Evolutionary conservation across 2,888 invertebrate species (phyloP).

Genomic region (Ophonus ardosiacus): DNA sequence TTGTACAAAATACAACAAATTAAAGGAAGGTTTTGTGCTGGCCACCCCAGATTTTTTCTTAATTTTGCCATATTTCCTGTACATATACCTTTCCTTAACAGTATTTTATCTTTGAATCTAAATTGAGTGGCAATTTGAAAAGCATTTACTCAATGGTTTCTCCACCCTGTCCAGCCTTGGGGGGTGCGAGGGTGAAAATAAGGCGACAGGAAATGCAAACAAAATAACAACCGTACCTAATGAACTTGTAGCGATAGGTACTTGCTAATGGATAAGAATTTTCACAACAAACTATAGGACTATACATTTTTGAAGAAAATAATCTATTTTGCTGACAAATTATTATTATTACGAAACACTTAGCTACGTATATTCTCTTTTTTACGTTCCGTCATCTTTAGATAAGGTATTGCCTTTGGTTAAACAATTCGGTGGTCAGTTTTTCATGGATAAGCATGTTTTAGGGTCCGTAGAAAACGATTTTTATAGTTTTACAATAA

Average conservation of each 20-base stretch:
- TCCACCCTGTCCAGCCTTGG: not conserved
- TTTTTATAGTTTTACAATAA: too few relatives aligned
- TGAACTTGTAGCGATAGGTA: constrained; percentile 51
- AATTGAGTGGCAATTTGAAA: constrained; percentile 50
- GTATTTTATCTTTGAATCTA: constrained; percentile 52
- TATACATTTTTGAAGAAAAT: not conserved
- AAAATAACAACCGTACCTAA: constrained; percentile 57
- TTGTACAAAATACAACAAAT: too few relatives aligned
- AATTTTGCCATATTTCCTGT: constrained; percentile 21
- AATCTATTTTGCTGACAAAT: too few relatives aligned
- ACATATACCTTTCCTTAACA: not conserved
- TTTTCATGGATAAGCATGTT: too few relatives aligned
- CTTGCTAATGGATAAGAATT: constrained; percentile 41
- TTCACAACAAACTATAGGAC: not conserved
- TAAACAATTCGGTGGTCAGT: too few relatives aligned
- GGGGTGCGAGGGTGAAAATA: not conserved
- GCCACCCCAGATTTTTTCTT: not conserved
- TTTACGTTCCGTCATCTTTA: too few relatives aligned
- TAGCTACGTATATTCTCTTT: too few relatives aligned
- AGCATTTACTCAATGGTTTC: constrained; percentile 52
- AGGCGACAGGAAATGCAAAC: constrained; percentile 61
- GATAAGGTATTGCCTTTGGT: too few relatives aligned
- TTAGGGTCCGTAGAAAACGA: too few relatives aligned
- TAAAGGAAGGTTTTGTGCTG: too few relatives aligned
- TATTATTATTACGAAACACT: too few relatives aligned